These are phyloP conservation scores for Helicoverpa assulta DNA, from an alignment of 2,888 invertebrate genomes.

Conservation along the genomic window DNA sequence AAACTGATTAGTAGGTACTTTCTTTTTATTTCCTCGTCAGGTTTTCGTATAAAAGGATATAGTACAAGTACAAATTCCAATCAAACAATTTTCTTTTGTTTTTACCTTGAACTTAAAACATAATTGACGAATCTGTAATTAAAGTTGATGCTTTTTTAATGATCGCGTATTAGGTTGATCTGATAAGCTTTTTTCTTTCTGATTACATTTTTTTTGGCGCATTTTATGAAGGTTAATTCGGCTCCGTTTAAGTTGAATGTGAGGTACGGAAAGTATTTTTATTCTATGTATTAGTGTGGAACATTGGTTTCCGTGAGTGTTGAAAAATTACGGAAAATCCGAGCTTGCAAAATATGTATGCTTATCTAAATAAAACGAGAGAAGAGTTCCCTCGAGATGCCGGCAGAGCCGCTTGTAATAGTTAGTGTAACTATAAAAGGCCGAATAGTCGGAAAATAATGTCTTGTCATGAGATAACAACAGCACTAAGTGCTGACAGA, in stretches of 20 bases:
- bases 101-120: background rate
- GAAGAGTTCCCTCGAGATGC: no score
- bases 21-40: slow-evolving; percentile 19
- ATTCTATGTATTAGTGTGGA: no score
- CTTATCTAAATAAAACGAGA: no score
- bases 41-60: slow-evolving; percentile 1
- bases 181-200: background rate
- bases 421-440: background rate
- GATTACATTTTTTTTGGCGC: background rate
- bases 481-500: slow-evolving; percentile 2
- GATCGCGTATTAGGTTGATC: background rate
- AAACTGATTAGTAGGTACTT: slow-evolving; percentile 19
- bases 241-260: no score
- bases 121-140: background rate
- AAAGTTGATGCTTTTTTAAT: background rate
- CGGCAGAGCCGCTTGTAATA: no score
- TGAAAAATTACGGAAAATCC: background rate
- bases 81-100: background rate
- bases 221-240: no score
- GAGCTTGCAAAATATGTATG: background rate
- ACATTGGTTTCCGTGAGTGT: background rate
- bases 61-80: background rate
- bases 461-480: background rate
- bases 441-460: background rate
- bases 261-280: no score